These are phyloP conservation scores for Lateolabrax maculatus DNA, from an alignment of 2,797 vertebrate genomes.

Conservation along the genomic window DNA sequence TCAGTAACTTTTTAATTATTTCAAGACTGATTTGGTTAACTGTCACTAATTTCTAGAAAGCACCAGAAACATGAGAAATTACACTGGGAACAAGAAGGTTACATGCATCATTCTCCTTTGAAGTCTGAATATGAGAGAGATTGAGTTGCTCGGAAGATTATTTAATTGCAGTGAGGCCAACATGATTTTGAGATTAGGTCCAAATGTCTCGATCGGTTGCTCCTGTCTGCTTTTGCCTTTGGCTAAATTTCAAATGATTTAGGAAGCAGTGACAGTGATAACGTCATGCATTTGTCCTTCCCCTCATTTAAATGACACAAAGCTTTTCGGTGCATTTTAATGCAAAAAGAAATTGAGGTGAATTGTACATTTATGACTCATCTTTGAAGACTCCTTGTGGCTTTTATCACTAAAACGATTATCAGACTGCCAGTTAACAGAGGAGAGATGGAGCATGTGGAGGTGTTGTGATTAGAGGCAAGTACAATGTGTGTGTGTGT, in stretches of 20 bases:
- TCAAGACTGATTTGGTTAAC: slow-evolving; percentile 16
- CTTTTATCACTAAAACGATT: slow-evolving; percentile 50
- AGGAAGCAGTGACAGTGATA: slow-evolving; percentile 23
- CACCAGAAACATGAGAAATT: not conserved
- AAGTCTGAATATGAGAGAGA: slow-evolving; percentile 30
- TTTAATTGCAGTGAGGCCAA: slow-evolving; percentile 28
- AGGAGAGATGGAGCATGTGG: slow-evolving; percentile 33
- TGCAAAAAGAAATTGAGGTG: slow-evolving; percentile 6
- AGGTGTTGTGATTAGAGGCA: slow-evolving; percentile 47
- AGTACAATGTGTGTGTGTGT: slow-evolving; percentile 16
- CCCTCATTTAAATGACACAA: slow-evolving; percentile 27
- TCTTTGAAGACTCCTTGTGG: slow-evolving; percentile 39
- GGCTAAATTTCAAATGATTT: slow-evolving; percentile 48
- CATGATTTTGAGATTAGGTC: slow-evolving; percentile 40
- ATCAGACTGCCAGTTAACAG: slow-evolving; percentile 31
- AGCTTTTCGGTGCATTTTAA: slow-evolving; percentile 28
- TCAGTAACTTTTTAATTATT: not conserved
- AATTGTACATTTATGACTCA: slow-evolving; percentile 28
- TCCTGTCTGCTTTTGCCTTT: slow-evolving; percentile 41
- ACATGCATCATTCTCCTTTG: slow-evolving; percentile 31
- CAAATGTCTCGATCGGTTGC: slow-evolving; percentile 32
- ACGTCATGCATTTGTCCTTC: slow-evolving; percentile 19
- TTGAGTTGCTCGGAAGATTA: slow-evolving; percentile 6
- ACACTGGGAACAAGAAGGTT: not conserved
- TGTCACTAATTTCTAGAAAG: slow-evolving; percentile 2